Evolutionary conservation across 2,888 invertebrate species (phyloP).

Genomic region (Acanthosepion esculentum): DNA sequence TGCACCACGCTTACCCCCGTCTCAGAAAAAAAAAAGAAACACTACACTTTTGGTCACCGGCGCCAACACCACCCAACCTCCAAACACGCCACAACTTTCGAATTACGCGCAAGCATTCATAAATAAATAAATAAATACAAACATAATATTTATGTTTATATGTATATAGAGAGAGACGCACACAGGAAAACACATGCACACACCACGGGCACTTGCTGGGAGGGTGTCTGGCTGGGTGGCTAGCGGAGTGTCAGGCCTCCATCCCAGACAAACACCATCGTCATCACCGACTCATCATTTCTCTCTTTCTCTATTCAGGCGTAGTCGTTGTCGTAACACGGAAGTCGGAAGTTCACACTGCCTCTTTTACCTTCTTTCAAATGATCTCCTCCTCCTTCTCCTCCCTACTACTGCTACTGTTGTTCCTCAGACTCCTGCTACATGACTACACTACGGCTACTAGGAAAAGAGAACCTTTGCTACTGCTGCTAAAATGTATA

Average conservation of each 20-base stretch:
- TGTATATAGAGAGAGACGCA: background rate
- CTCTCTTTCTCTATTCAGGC: background rate
- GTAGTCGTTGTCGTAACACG: background rate
- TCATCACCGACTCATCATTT: background rate
- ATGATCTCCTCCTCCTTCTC: background rate
- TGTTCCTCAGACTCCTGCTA: background rate
- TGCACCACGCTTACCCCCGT: background rate
- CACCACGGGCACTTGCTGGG: background rate
- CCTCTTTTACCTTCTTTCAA: background rate
- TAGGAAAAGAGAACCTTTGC: background rate
- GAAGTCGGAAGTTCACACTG: background rate
- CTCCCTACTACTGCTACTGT: background rate
- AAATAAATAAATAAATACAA: background rate
- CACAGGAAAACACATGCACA: conserved; percentile 38
- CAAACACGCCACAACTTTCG: background rate
- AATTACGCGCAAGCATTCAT: background rate
- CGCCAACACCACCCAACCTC: background rate
- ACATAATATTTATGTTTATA: background rate
- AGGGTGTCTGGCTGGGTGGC: conserved; percentile 33
- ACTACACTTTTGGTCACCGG: background rate
- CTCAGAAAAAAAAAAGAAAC: background rate
- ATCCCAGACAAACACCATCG: conserved; percentile 33
- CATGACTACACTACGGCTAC: too few relatives aligned
- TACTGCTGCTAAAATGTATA: background rate
- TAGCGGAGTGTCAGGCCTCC: conserved; percentile 33